Conservation (phyloP, 2,888 invertebrate genomes). For the Stratiomys singularior region DNA sequence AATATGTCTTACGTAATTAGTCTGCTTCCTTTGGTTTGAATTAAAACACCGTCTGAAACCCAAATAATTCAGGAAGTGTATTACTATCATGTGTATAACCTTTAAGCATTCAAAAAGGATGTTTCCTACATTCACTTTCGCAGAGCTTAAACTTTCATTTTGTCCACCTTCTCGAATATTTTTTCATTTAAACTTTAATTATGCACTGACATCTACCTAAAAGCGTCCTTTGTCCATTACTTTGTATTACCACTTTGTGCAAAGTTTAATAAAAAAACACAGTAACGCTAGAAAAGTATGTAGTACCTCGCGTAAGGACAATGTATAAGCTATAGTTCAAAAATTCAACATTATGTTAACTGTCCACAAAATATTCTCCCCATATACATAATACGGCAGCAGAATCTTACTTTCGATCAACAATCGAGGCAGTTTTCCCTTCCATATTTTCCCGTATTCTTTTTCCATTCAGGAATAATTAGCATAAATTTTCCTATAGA, state of each 20-base stretch:
- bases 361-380: slow-evolving; percentile 14
- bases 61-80: too few relatives aligned
- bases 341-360: background rate
- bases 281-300: background rate
- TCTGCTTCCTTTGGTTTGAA: too few relatives aligned
- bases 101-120: too few relatives aligned
- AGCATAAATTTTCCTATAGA: slow-evolving; percentile 36
- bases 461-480: slow-evolving; percentile 24
- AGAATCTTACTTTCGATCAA: background rate
- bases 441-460: background rate
- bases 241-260: background rate
- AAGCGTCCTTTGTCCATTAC: background rate
- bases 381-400: background rate
- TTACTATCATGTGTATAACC: too few relatives aligned
- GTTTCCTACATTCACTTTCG: too few relatives aligned
- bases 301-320: background rate
- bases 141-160: too few relatives aligned
- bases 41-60: too few relatives aligned
- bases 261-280: background rate
- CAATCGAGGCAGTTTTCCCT: background rate
- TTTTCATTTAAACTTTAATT: background rate
- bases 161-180: too few relatives aligned
- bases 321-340: too few relatives aligned
- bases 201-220: background rate
- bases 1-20: too few relatives aligned